A percentile compares a stretch with the other conserved stretches of the same genome.
Conservation (phyloP, 2,888 invertebrate genomes). For the Heteropelma amictum region DNA sequence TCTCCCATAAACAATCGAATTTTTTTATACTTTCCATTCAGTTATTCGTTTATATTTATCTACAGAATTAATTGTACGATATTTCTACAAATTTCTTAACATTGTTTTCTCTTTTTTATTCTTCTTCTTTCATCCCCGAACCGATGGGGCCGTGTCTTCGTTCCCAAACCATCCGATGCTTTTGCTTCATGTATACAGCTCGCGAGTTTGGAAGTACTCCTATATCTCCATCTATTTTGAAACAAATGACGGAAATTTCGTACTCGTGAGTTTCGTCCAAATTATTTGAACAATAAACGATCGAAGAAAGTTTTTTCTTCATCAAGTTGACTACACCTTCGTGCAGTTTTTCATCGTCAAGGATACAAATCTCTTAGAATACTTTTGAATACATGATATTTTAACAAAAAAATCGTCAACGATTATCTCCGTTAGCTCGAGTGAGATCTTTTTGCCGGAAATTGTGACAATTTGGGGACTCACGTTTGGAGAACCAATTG, state of each 20-base stretch:
- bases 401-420: too few species aligned
- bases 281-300: background rate
- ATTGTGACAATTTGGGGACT: slow-evolving; percentile 65
- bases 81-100: slow-evolving; percentile 48
- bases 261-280: background rate
- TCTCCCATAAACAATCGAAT: background rate
- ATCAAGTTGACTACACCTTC: too few species aligned
- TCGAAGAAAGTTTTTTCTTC: too few species aligned
- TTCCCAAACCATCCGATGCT: slow-evolving; percentile 99
- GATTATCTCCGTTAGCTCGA: background rate
- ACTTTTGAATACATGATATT: too few species aligned
- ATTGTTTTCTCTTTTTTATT: too few species aligned
- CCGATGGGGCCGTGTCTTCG: slow-evolving; percentile 91
- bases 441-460: too few species aligned
- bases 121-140: slow-evolving; percentile 80
- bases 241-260: background rate
- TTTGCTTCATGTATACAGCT: slow-evolving; percentile 96
- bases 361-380: too few species aligned
- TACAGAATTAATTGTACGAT: slow-evolving; percentile 56
- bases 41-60: slow-evolving; percentile 46
- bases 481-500: slow-evolving; percentile 97
- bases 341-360: too few species aligned
- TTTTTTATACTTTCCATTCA: slow-evolving; percentile 1
- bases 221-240: slow-evolving; percentile 92
- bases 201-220: slow-evolving; percentile 86